Evolutionary conservation across 2,888 invertebrate species (phyloP).

Genomic region (Drosophila putrida): DNA sequence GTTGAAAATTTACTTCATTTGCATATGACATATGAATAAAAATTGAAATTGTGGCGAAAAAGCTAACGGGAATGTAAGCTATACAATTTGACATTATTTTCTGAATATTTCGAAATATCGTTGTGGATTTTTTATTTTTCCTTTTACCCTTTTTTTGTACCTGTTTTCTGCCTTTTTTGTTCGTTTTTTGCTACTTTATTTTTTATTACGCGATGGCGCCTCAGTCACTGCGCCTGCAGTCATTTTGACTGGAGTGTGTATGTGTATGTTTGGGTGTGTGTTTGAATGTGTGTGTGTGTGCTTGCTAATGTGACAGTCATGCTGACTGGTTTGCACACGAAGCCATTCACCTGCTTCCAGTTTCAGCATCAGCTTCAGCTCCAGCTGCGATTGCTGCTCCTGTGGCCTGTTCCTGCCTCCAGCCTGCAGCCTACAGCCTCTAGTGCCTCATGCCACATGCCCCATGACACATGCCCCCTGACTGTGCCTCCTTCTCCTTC

Average conservation of each 20-base stretch:
- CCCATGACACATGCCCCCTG: constrained; percentile 9
- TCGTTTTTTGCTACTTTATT: constrained; percentile 45
- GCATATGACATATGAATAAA: constrained; percentile 29
- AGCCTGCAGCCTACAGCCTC: background rate
- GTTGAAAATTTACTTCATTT: constrained; percentile 14
- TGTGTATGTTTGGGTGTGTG: constrained; percentile 12
- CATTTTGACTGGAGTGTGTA: constrained; percentile 45
- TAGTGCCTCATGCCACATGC: constrained; percentile 28
- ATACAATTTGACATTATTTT: constrained; percentile 42
- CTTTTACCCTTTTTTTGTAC: constrained; percentile 3
- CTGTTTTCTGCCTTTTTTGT: constrained; percentile 1
- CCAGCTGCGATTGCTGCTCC: constrained; percentile 25
- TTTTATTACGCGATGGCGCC: constrained; percentile 71
- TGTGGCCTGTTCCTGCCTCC: constrained; percentile 16
- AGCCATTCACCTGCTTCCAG: constrained; percentile 57
- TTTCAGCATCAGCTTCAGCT: constrained; percentile 4
- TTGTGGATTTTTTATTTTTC: constrained; percentile 21
- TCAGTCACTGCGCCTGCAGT: constrained; percentile 73
- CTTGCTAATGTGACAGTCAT: constrained; percentile 79
- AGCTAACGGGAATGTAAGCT: constrained; percentile 38
- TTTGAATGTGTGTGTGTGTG: constrained; percentile 31
- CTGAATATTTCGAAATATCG: constrained; percentile 31
- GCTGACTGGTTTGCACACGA: constrained; percentile 73
- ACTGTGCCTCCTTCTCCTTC: background rate
- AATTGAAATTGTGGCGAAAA: constrained; percentile 53